Evolutionary conservation across 2,888 invertebrate species (phyloP), one percentile per base, ranked within the genome.

Genomic region (Protophormia terraenovae): DNA sequence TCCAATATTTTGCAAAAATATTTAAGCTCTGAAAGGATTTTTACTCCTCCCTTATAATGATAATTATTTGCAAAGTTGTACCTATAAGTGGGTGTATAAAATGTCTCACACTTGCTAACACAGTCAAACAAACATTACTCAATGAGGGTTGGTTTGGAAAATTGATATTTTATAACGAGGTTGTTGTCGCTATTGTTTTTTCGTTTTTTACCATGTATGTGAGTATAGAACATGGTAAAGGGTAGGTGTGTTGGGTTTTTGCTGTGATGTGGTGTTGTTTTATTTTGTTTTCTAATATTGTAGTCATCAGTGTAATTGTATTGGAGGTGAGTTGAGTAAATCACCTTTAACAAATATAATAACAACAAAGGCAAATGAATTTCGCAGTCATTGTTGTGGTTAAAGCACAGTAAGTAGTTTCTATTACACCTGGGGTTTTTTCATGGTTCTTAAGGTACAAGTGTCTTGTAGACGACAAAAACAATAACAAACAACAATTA

Each of bases 111-210:
- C 41, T 24, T 35, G 50, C 32, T n/a, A 27, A 60, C 38, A 75
- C 27, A 41, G n/a, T 27, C 35, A 50, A 12, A 14, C 35, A 24
- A 64, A 27, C 3, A 72, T 72, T 69, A 69, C 35, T 78, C 35
- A 77, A 66, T 67, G 75, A 62, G 85, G 77, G 85, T 78, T 79
- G 84, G 29, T 84, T 79, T 73, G 64, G 62, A 69, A 85, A 78
- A 82, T 73, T 82, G 75, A 82, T 85, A 85, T 75, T 69, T 71
- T 81, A 60, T 78, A 60, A 73, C 47, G 84, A 81, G 81, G 77
- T 81, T 73, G 73, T 77, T 73, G 72, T 58, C 24, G 58, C 60
- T 35, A 58, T 66, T 27, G 41, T 76, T 64, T n/a, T n/a, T n/a
- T n/a, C n/a, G 14, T 41, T 60, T 58, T 16, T 32, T n/a, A n/a